Evolutionary conservation across 2,888 invertebrate species (phyloP).

Genomic region (Ernsta delagoae): DNA sequence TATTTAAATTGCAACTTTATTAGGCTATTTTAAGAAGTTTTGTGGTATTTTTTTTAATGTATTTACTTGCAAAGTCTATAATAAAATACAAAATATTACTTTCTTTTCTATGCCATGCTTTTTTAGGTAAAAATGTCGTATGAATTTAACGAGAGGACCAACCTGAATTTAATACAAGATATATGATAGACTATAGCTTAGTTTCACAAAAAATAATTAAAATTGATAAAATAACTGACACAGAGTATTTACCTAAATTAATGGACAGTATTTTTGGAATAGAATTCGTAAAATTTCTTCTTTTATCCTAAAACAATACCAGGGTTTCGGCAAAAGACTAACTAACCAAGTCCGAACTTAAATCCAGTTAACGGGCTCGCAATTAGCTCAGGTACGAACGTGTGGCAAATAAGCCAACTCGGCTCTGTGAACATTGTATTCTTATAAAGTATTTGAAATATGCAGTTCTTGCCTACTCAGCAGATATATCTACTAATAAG

Average conservation of each 20-base stretch:
- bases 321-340: conserved; percentile 50
- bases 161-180: too few relatives aligned
- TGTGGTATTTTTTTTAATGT: too few relatives aligned
- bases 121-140: too few relatives aligned
- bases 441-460: background rate
- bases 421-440: conserved; percentile 32
- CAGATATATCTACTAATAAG: background rate
- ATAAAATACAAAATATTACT: too few relatives aligned
- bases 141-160: too few relatives aligned
- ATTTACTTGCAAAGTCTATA: too few relatives aligned
- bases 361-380: conserved; percentile 67
- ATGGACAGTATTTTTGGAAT: background rate
- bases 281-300: conserved; percentile 1
- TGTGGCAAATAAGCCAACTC: conserved; percentile 54
- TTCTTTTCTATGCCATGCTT: too few relatives aligned
- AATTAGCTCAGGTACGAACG: conserved; percentile 59
- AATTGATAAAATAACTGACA: too few relatives aligned
- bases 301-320: conserved; percentile 2
- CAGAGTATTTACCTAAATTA: background rate
- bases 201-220: too few relatives aligned
- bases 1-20: too few relatives aligned
- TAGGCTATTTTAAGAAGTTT: too few relatives aligned
- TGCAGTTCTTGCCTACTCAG: background rate
- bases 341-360: conserved; percentile 77
- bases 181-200: too few relatives aligned